Conservation (phyloP, 2,888 invertebrate genomes). For the Molorchus minor region DNA sequence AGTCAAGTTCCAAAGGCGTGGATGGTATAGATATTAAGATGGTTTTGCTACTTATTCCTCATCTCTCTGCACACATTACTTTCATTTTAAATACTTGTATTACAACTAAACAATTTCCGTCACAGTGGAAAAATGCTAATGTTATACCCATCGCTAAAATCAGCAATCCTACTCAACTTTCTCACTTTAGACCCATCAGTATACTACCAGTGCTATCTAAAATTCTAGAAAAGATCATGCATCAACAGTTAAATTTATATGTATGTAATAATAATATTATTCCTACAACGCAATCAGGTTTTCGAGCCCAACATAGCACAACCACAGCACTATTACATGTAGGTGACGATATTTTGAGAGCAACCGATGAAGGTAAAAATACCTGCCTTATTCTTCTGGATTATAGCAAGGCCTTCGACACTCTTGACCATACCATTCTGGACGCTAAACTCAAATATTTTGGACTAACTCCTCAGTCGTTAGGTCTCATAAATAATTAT, state of each 20-base stretch:
- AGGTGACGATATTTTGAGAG: constrained; percentile 2
- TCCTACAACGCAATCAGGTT: constrained; percentile 8
- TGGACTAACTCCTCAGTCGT: not conserved
- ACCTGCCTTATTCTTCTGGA: not conserved
- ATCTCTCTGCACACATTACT: constrained; percentile 8
- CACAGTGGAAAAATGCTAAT: constrained; percentile 17
- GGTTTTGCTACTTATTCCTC: not conserved
- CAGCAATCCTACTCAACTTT: not conserved
- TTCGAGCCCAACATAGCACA: constrained; percentile 19
- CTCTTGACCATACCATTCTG: not conserved
- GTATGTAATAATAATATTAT: constrained; percentile 1
- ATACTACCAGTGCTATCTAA: constrained; percentile 13
- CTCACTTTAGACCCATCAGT: constrained; percentile 15
- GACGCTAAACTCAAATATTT: not conserved
- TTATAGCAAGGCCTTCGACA: not conserved
- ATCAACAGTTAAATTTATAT: constrained; percentile 9
- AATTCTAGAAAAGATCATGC: constrained; percentile 8
- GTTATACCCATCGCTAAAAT: constrained; percentile 15
- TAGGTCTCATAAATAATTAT: too few relatives aligned
- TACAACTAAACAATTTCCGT: not conserved
- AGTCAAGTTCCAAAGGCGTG: constrained; percentile 3
- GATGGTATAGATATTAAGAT: constrained; percentile 13
- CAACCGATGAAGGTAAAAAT: not conserved
- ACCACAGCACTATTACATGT: constrained; percentile 6
- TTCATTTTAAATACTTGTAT: constrained; percentile 15